phyloP scores from a whole-genome alignment of 2,888 invertebrate genomes.

The Chymomyza caudatula region DNA sequence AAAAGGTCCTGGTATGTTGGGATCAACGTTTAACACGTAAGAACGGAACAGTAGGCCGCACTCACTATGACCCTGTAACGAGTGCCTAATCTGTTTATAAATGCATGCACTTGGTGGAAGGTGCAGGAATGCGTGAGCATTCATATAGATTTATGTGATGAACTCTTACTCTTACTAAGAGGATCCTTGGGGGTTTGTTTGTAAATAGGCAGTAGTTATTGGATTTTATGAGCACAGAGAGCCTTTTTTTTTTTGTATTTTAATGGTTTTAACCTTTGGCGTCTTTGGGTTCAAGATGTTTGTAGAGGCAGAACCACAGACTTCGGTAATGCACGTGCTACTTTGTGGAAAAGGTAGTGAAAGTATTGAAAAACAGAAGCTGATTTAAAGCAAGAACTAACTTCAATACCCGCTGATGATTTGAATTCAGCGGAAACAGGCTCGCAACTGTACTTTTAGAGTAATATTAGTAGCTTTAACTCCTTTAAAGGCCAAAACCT shows the following conservation, averaged over 20 bases:
- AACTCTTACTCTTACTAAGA: not conserved
- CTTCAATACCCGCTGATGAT: too few species aligned
- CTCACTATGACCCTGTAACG: not conserved
- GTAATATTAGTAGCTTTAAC: too few species aligned
- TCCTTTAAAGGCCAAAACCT: too few species aligned
- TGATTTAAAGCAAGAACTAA: not conserved
- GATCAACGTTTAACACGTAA: not conserved
- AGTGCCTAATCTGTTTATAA: not conserved
- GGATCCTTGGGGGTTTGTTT: not conserved
- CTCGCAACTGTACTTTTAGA: too few species aligned
- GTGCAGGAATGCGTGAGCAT: not conserved
- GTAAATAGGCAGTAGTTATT: not conserved
- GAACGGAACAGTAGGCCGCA: not conserved
- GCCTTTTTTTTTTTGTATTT: not conserved
- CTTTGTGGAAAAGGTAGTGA: not conserved
- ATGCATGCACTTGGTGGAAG: not conserved
- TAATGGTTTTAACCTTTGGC: not conserved
- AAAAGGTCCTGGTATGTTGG: constrained; percentile 6
- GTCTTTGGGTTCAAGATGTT: not conserved
- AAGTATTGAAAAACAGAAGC: not conserved
- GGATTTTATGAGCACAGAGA: not conserved
- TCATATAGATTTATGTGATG: not conserved
- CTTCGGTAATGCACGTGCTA: not conserved
- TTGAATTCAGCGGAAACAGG: too few species aligned
- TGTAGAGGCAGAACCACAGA: not conserved